phyloP scores from a whole-genome alignment of 2,113 vertebrate species.

The Desmodus rotundus region DNA sequence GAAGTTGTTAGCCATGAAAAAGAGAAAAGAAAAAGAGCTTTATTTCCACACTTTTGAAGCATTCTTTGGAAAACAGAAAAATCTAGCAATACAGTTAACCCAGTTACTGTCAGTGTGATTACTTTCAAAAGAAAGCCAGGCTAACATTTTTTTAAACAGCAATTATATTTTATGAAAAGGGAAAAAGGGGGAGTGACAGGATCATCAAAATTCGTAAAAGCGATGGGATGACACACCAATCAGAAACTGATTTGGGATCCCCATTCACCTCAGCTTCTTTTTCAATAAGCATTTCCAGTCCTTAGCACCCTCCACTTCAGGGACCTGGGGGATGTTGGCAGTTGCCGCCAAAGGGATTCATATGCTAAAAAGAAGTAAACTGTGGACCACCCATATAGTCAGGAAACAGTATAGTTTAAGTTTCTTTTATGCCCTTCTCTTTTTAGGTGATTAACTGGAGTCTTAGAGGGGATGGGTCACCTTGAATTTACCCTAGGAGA shows the following conservation, averaged over 20 bases:
- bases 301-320: slow-evolving; percentile 55
- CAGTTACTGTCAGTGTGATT: slow-evolving; percentile 73
- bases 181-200: slow-evolving; percentile 36
- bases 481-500: neutral
- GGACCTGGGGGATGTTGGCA: slow-evolving; percentile 30
- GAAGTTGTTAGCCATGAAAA: slow-evolving; percentile 70
- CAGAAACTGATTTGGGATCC: slow-evolving; percentile 72
- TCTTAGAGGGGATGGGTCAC: neutral
- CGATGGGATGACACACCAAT: slow-evolving; percentile 71
- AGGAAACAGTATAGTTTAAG: neutral
- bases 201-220: slow-evolving; percentile 67
- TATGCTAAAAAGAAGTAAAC: slow-evolving; percentile 60
- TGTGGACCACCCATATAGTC: neutral
- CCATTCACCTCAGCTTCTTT: slow-evolving; percentile 72
- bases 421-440: neutral
- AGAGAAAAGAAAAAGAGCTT: slow-evolving; percentile 73
- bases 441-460: neutral
- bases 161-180: slow-evolving; percentile 78
- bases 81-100: slow-evolving; percentile 68
- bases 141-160: slow-evolving; percentile 77
- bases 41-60: slow-evolving; percentile 75
- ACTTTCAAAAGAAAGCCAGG: slow-evolving; percentile 74
- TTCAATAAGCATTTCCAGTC: slow-evolving; percentile 67
- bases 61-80: slow-evolving; percentile 76
- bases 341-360: slow-evolving; percentile 68